Evolutionary conservation across 2,797 vertebrate genomes (phyloP), one percentile per base, ranked within the genome.

Genomic region (Hylomyscus alleni): DNA sequence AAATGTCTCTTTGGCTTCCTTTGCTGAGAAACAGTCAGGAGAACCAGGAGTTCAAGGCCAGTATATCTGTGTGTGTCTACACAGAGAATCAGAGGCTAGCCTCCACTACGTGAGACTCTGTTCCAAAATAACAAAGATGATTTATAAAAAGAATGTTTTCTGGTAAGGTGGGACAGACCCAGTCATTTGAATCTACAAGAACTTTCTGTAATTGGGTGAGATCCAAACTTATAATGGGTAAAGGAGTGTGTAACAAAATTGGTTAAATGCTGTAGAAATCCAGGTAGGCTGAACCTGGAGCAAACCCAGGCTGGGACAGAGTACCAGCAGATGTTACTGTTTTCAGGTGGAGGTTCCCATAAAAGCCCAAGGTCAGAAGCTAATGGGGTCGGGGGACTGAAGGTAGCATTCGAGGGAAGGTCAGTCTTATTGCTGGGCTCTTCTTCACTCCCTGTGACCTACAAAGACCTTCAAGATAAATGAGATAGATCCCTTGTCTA

Each of bases 371-470:
- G 37, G 14, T 12, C 37, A 92, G 60, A 73, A 14, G 1, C 26
- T 40, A 6, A 31, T n/a, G 44, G 7, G 14, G 4, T 54, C 62
- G 56, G 22, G 40, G 26, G 31, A 19, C 11, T 3, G 0, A 7
- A 52, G 83, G 72, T 15, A 44, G 72, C 10, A 14, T 19, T 22
- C 65, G 6, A 17, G 17, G 77, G 31, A 22, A 29, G 77, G 17
- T 15, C 56, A 72, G 15, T 52, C 90, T 94, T 12, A 0, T 58
- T 13, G 19, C 4, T 54, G 14, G 77, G 14, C 34, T 54, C 58
- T 50, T 40, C 44, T 31, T n/a, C 26, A 15, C 76, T 65, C 34
- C 34, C n/a, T 58, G 1, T 0, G 0, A 52, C 29, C 5, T 47
- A 34, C 14, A 26, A 20, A 83, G 20, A 73, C 40, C 37, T 83